Evolutionary conservation across 2,888 invertebrate genomes (phyloP).

Genomic region (Limnephilus marmoratus): DNA sequence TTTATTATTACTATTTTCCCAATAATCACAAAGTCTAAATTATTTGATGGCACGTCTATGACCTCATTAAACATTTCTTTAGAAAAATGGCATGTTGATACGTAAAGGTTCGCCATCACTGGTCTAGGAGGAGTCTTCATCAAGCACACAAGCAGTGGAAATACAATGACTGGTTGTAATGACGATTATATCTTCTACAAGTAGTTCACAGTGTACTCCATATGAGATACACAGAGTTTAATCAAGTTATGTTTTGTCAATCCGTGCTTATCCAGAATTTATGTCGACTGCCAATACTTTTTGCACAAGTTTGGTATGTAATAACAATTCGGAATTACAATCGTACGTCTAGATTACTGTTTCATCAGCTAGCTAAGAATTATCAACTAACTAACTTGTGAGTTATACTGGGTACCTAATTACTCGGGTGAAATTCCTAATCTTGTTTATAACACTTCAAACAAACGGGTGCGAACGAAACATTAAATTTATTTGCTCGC

Average conservation of each 20-base stretch:
- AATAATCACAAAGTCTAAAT: no score
- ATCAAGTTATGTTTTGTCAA: neutral
- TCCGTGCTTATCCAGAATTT: neutral
- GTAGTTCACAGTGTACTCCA: neutral
- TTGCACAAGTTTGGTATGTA: neutral
- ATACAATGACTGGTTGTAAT: neutral
- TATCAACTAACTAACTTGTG: neutral
- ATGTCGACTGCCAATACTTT: neutral
- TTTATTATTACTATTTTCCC: no score
- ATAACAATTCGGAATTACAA: neutral
- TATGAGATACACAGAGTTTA: no score
- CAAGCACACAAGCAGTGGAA: neutral
- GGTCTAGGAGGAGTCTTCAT: no score
- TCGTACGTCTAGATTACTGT: neutral
- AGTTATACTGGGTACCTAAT: neutral
- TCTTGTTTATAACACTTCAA: slow-evolving; percentile 2
- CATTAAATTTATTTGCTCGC: slow-evolving; percentile 2
- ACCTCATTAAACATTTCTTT: no score
- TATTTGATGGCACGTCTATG: no score
- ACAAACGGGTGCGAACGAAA: neutral
- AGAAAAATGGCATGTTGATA: no score
- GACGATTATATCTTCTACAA: neutral
- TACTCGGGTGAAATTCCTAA: neutral
- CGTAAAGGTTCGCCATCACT: no score
- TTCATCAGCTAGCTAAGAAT: neutral